Evolutionary conservation across 2,797 vertebrate species (phyloP).

Genomic region (Halcyon smyrnensis): DNA sequence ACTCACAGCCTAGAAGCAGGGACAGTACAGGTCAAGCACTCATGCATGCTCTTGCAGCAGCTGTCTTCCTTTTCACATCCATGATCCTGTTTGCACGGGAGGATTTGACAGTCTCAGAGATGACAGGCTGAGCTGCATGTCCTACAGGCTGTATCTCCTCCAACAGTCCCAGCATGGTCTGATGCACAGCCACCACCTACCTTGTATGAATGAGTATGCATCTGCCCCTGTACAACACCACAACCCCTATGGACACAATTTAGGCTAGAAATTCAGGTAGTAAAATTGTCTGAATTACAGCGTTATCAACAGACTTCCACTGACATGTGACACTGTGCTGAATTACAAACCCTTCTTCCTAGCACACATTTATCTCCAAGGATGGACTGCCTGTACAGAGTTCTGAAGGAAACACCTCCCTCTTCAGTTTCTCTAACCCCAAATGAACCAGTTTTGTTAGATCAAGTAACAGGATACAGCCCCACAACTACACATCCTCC

Average conservation of each 20-base stretch:
- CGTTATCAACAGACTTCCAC: background rate
- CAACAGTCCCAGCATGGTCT: too few relatives aligned
- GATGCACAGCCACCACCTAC: background rate
- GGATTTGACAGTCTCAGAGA: background rate
- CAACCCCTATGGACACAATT: fast-evolving
- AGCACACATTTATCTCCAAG: background rate
- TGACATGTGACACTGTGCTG: background rate
- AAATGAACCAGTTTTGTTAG: background rate
- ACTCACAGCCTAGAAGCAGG: background rate
- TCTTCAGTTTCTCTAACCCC: background rate
- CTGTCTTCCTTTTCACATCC: background rate
- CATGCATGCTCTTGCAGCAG: fast-evolving
- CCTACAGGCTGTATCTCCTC: background rate
- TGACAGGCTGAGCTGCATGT: background rate
- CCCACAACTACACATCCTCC: background rate
- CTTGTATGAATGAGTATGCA: background rate
- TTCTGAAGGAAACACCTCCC: background rate
- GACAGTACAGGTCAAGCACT: background rate
- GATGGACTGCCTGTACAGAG: background rate
- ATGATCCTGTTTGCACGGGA: background rate
- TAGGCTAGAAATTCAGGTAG: background rate
- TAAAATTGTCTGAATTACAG: background rate
- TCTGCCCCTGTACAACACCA: background rate
- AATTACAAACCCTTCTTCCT: background rate
- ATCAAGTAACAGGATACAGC: background rate